These are phyloP conservation scores for Carlito syrichta DNA, from an alignment of 2,113 vertebrate genomes.

Conservation along the genomic window DNA sequence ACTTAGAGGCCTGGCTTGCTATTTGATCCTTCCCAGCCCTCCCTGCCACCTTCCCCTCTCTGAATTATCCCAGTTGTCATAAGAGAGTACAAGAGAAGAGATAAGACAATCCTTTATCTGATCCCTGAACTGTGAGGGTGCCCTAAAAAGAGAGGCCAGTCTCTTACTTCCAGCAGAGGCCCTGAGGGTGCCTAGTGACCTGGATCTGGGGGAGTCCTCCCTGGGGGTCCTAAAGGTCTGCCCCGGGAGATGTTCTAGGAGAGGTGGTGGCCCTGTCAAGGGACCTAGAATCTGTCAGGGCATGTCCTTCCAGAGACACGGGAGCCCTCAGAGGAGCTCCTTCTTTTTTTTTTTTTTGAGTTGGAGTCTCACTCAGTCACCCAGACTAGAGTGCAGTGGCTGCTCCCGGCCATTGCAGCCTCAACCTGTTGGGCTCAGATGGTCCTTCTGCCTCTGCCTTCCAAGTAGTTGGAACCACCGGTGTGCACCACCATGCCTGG, in stretches of 20 bases:
- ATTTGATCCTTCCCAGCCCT: not conserved
- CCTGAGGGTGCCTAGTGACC: not conserved
- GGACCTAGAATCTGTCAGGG: not conserved
- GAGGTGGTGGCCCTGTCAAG: not conserved
- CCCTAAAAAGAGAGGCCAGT: not conserved
- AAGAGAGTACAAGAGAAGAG: constrained; percentile 27
- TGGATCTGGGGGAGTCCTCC: not conserved
- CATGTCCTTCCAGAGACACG: not conserved
- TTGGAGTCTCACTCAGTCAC: too few species aligned
- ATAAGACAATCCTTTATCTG: not conserved
- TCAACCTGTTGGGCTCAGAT: too few species aligned
- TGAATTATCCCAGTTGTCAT: not conserved
- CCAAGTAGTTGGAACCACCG: too few species aligned
- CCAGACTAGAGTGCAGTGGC: too few species aligned
- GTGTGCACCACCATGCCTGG: too few species aligned
- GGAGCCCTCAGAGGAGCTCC: not conserved
- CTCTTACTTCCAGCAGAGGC: not conserved
- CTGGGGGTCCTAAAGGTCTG: not conserved
- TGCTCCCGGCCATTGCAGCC: too few species aligned
- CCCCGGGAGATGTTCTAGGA: not conserved
- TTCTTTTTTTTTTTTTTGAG: too few species aligned
- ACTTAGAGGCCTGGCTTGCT: constrained; percentile 15
- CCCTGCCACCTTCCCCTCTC: not conserved
- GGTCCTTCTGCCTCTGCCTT: too few species aligned
- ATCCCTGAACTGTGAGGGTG: not conserved